Percentiles rank a stretch among this genome's conserved stretches.
Evolutionary conservation across 2,797 vertebrate species (phyloP).

Genomic region (Falco berigora): DNA sequence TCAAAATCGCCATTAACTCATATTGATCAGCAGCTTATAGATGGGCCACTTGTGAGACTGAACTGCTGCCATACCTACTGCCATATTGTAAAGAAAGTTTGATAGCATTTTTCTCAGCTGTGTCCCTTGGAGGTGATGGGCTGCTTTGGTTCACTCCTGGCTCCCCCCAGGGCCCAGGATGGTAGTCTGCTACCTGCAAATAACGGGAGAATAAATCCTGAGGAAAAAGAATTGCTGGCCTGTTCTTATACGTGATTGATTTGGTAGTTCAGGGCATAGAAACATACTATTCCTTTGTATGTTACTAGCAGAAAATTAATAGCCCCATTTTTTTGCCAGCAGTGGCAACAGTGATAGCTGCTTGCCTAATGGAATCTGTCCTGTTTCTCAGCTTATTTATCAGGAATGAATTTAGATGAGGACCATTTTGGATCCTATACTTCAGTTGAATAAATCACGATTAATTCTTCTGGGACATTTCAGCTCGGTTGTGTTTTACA

Average conservation of each 20-base stretch:
- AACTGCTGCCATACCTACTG: not conserved
- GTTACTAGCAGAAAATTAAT: conserved; percentile 8
- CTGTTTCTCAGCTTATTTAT: not conserved
- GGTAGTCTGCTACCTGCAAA: not conserved
- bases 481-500: not conserved
- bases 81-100: not conserved
- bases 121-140: not conserved
- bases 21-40: not conserved
- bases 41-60: not conserved
- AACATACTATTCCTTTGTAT: not conserved
- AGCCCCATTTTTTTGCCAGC: not conserved
- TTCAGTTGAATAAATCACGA: not conserved
- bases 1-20: not conserved
- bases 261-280: not conserved
- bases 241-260: not conserved
- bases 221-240: not conserved
- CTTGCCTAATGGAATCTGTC: not conserved
- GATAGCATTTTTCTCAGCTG: accelerated
- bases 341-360: not conserved
- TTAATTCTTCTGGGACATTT: not conserved
- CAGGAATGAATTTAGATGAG: not conserved
- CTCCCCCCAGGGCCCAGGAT: not conserved
- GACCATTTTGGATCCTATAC: not conserved
- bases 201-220: not conserved
- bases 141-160: not conserved